These are phyloP conservation scores for Nebria brevicollis DNA, from an alignment of 2,888 invertebrate species.

Conservation along the genomic window DNA sequence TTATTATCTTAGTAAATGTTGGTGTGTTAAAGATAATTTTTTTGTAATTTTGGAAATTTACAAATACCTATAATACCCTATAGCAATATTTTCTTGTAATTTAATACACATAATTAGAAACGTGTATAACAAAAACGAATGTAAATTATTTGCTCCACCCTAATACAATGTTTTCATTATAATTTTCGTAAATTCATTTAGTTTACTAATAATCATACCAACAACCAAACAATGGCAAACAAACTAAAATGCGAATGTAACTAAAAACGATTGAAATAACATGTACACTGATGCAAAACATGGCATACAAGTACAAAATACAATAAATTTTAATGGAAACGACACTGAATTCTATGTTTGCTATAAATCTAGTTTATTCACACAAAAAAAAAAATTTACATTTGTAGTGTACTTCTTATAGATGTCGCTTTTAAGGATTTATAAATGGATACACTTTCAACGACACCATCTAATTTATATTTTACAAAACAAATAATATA, in stretches of 20 bases:
- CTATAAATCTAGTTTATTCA: not conserved
- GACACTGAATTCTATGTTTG: not conserved
- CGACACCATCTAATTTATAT: too few species aligned
- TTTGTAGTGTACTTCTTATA: not conserved
- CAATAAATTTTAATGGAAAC: not conserved
- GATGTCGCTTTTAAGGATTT: too few species aligned
- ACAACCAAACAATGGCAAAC: not conserved
- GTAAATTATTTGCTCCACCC: slow-evolving; percentile 6
- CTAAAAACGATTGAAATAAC: not conserved
- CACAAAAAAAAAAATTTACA: not conserved
- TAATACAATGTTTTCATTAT: slow-evolving; percentile 7
- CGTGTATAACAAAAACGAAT: not conserved
- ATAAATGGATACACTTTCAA: too few species aligned
- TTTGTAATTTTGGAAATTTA: not conserved
- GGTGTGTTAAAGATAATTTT: too few species aligned
- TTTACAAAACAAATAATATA: too few species aligned
- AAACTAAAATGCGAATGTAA: not conserved
- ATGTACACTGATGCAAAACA: not conserved
- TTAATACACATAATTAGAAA: not conserved
- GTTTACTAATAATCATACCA: not conserved
- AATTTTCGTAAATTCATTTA: not conserved
- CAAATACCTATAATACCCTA: not conserved
- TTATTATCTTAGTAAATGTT: too few species aligned
- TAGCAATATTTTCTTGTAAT: not conserved
- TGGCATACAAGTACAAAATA: not conserved